phyloP scores from a whole-genome alignment of 2,113 vertebrate genomes.

The Prochilodus magdalenae region DNA sequence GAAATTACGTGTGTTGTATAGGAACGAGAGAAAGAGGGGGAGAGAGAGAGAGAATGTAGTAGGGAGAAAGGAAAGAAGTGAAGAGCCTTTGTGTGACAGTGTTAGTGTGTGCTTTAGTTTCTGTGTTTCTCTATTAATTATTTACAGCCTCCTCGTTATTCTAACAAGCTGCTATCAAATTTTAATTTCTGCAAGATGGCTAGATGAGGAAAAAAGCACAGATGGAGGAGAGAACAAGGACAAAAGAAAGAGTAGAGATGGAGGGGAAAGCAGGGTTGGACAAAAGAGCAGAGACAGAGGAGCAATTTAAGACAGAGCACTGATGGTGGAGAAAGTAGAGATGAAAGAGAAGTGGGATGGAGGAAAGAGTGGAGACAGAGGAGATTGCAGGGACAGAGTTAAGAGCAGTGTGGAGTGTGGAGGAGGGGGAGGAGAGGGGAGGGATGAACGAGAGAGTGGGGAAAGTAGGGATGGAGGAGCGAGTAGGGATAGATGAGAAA shows the following conservation, averaged over 20 bases:
- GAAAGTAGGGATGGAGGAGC: too few relatives aligned
- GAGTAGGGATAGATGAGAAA: too few relatives aligned
- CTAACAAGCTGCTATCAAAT: slow-evolving; percentile 42
- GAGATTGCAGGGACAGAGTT: neutral
- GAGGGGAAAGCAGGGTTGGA: too few relatives aligned
- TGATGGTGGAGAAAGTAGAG: neutral
- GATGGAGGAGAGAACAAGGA: neutral
- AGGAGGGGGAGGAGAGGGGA: too few relatives aligned
- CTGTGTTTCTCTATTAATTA: slow-evolving; percentile 58
- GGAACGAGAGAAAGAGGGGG: too few relatives aligned
- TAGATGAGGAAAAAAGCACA: slow-evolving; percentile 1
- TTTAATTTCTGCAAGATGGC: slow-evolving; percentile 43
- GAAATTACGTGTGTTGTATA: too few relatives aligned
- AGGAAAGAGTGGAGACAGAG: neutral
- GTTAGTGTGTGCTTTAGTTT: slow-evolving; percentile 4
- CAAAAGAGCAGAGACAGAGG: neutral
- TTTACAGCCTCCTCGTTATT: slow-evolving; percentile 63
- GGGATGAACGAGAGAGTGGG: too few relatives aligned
- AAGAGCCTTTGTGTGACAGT: neutral
- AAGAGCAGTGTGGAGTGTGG: too few relatives aligned
- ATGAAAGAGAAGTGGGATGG: neutral
- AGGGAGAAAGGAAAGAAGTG: too few relatives aligned
- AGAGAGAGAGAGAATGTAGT: too few relatives aligned
- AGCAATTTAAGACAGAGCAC: neutral
- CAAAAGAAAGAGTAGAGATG: neutral